Evolutionary conservation across 1,140 invertebrate species (phyloP).

Genomic region (Tribolium castaneum): DNA sequence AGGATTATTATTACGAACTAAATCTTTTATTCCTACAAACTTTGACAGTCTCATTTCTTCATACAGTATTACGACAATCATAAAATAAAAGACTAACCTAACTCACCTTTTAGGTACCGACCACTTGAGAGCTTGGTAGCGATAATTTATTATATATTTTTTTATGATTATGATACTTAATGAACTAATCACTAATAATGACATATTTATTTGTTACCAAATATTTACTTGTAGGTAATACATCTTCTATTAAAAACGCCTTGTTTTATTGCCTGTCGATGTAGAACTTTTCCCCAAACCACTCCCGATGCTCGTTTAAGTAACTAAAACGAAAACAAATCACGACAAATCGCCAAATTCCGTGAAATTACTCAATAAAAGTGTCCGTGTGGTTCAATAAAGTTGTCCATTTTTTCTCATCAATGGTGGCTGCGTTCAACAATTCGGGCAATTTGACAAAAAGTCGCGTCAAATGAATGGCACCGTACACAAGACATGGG

Average conservation of each 20-base stretch:
- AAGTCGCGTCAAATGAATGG: slow-evolving; percentile 78
- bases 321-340: slow-evolving; percentile 66
- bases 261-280: slow-evolving; percentile 6
- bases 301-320: slow-evolving; percentile 74
- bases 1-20: slow-evolving; percentile 1
- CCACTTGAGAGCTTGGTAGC: slow-evolving; percentile 23
- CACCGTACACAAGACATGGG: slow-evolving; percentile 82
- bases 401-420: slow-evolving; percentile 74
- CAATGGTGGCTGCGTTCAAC: slow-evolving; percentile 73
- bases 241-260: slow-evolving; percentile 18
- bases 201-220: slow-evolving; percentile 57
- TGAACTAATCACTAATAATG: slow-evolving; percentile 50
- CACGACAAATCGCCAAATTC: slow-evolving; percentile 8
- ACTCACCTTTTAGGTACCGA: slow-evolving; percentile 37
- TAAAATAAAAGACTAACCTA: slow-evolving; percentile 48
- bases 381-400: slow-evolving; percentile 74
- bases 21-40: slow-evolving; percentile 26
- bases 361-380: slow-evolving; percentile 78
- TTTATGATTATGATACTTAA: slow-evolving; percentile 48
- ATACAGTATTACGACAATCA: slow-evolving; percentile 47
- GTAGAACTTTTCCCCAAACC: slow-evolving; percentile 70
- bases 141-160: slow-evolving; percentile 40
- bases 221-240: slow-evolving; percentile 47
- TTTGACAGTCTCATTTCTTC: slow-evolving; percentile 36
- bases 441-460: slow-evolving; percentile 83